Conservation (phyloP, 2,113 vertebrate species). For the Bucco capensis region DNA sequence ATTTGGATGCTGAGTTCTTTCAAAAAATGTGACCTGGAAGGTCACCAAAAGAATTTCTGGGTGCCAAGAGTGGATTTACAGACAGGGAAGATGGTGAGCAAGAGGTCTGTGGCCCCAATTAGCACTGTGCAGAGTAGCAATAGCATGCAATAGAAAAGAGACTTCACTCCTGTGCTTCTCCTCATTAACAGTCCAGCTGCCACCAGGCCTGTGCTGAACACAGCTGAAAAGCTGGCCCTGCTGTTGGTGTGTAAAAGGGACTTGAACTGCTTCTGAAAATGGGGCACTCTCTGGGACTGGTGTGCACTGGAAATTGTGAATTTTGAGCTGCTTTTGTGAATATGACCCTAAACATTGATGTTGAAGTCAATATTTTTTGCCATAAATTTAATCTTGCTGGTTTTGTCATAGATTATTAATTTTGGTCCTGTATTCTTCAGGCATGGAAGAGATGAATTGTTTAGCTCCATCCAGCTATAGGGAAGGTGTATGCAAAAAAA, state of each 20-base stretch:
- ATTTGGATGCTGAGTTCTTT: slow-evolving; percentile 19
- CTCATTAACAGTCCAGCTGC: slow-evolving; percentile 45
- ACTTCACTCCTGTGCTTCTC: not conserved
- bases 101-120: slow-evolving; percentile 58
- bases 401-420: not conserved
- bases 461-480: not conserved
- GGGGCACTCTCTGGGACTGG: not conserved
- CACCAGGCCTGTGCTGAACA: not conserved
- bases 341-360: not conserved
- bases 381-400: not conserved
- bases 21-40: slow-evolving; percentile 39
- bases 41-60: slow-evolving; percentile 56
- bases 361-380: not conserved
- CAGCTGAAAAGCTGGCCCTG: not conserved
- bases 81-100: slow-evolving; percentile 40
- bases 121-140: slow-evolving; percentile 26
- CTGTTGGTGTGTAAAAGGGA: not conserved
- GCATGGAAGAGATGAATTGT: not conserved
- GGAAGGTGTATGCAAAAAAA: not conserved
- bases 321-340: not conserved
- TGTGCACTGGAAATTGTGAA: not conserved
- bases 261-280: not conserved
- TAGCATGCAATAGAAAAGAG: not conserved
- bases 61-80: slow-evolving; percentile 49
- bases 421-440: not conserved